Base-by-base conservation (phyloP, 1,140 invertebrate species). In the Cydia splendana region DNA sequence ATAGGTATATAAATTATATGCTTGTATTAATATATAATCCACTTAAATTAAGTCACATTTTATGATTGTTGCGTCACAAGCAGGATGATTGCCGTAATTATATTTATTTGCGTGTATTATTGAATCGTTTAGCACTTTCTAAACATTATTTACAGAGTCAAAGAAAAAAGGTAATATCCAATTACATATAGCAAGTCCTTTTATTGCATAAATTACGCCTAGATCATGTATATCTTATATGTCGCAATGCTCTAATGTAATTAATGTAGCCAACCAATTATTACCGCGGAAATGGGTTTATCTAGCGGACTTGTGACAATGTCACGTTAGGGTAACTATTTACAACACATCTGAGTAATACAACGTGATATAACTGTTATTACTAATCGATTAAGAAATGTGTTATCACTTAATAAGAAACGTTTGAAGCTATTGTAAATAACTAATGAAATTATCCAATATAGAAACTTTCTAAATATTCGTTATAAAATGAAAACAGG, bases 351-450 rank as follows among this genome's bases (percentile, higher is more conserved):
- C 57, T 12, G n/a, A 9, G 57, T 62, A 24, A 62, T 6, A 62
- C 57, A 62, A 62, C 57, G 57, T 62, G 57, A 62, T 62, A 62
- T 62, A 24, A 62, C 20, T 20, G 57, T 62, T 62, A 24, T 62
- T 62, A 62, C 57, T 62, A 24, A 20, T 62, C 57, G 57, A 20
- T 62, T 62, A 62, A 62, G 20, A 62, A 62, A 62, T 62, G 2
- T 12, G 7, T 62, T 62, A 62, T 62, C 57, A 24, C 12, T 62
- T 62, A 62, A 62, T n/a, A 24, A 24, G 57, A 62, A 24, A 62
- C 57, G 9, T 24, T 62, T 62, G 57, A 62, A 20, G 20, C 57
- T 24, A 62, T 62, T 10, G n/a, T 18, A 4, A 24, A 24, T 20
- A 62, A 7, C n/a, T 7, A 57, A 62, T 24, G n/a, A 62, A 24